These are phyloP conservation scores for Dicyrtomina minuta DNA, from an alignment of 2,888 invertebrate genomes.

Conservation along the genomic window DNA sequence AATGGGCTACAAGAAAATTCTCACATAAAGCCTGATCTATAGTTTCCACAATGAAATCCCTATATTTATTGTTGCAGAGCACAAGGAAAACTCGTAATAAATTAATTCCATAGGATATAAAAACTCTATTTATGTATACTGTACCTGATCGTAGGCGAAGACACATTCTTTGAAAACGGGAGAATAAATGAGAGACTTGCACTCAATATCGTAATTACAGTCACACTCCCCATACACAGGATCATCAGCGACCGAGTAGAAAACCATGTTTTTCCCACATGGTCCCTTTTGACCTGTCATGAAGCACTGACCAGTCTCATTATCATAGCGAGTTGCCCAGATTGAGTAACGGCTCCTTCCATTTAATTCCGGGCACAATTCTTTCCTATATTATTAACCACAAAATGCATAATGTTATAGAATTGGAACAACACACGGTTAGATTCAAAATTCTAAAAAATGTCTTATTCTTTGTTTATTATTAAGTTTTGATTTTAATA, in stretches of 20 bases:
- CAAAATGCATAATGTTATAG: too few species aligned
- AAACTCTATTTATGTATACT: neutral
- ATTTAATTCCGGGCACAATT: slow-evolving; percentile 48
- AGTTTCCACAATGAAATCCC: too few species aligned
- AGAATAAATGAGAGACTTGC: slow-evolving; percentile 52
- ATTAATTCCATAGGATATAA: too few species aligned
- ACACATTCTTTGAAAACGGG: slow-evolving; percentile 52
- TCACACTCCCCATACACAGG: slow-evolving; percentile 48
- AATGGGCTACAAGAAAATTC: too few species aligned
- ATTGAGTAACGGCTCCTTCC: slow-evolving; percentile 44
- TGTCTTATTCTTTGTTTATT: too few species aligned
- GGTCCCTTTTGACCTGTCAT: slow-evolving; percentile 52
- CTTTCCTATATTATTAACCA: too few species aligned
- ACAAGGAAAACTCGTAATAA: too few species aligned
- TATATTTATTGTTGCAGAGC: too few species aligned
- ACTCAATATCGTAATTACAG: slow-evolving; percentile 53
- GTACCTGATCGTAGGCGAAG: slow-evolving; percentile 53
- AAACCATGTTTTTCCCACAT: slow-evolving; percentile 54
- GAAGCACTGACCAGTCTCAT: slow-evolving; percentile 48
- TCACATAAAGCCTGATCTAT: too few species aligned
- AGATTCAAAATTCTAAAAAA: too few species aligned
- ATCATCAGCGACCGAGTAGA: slow-evolving; percentile 50
- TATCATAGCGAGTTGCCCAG: slow-evolving; percentile 52
- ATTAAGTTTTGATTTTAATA: too few species aligned
- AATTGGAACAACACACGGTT: too few species aligned